phyloP scores from a whole-genome alignment of 2,888 invertebrate genomes.

The Peribatodes rhomboidaria region DNA sequence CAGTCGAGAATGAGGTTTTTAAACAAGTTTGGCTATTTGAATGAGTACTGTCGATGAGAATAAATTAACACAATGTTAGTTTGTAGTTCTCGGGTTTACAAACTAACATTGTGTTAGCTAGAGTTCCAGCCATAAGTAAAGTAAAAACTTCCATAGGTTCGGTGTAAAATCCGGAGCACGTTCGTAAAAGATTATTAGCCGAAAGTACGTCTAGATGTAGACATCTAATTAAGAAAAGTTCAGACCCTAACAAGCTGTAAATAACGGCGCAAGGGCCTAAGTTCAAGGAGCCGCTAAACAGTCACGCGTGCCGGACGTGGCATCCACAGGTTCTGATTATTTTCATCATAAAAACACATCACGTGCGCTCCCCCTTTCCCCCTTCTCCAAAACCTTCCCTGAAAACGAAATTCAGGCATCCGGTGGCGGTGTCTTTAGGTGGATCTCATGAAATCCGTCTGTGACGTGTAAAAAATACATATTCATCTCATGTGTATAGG shows the following conservation, averaged over 20 bases:
- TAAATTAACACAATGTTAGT: neutral
- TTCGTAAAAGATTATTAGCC: neutral
- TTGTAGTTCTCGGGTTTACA: neutral
- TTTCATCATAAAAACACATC: slow-evolving; percentile 75
- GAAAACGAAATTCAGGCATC: slow-evolving; percentile 52
- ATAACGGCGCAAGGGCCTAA: slow-evolving; percentile 45
- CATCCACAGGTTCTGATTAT: slow-evolving; percentile 70
- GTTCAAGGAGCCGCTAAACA: slow-evolving; percentile 60
- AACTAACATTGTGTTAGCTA: neutral
- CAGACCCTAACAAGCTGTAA: slow-evolving; percentile 29
- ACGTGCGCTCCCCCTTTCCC: slow-evolving; percentile 60
- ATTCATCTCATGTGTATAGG: slow-evolving; percentile 16
- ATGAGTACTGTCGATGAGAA: neutral
- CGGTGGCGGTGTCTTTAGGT: slow-evolving; percentile 42
- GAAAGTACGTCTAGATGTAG: neutral
- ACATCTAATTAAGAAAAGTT: slow-evolving; percentile 27
- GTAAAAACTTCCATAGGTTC: neutral
- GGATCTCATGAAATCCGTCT: slow-evolving; percentile 43
- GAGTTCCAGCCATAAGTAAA: too few species aligned
- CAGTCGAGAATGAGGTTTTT: neutral
- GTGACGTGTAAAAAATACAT: slow-evolving; percentile 34
- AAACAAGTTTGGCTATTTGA: slow-evolving; percentile 7
- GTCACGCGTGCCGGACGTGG: slow-evolving; percentile 63
- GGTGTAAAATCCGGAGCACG: neutral
- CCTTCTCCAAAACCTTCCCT: slow-evolving; percentile 51